phyloP scores from a whole-genome alignment of 1,140 invertebrate species.

The Atta cephalotes region DNA sequence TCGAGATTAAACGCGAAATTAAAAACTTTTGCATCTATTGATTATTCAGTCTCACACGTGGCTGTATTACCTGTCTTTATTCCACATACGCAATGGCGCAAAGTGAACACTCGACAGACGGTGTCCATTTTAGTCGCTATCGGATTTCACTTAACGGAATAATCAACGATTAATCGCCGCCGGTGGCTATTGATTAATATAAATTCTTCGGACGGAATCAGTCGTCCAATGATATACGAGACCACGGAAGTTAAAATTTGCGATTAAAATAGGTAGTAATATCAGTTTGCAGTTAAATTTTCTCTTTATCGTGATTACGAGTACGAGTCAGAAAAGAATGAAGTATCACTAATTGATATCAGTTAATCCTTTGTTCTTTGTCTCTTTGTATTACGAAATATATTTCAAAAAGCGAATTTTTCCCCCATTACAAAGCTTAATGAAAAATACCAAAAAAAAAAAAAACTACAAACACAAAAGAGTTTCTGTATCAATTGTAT shows the following conservation, averaged over 20 bases:
- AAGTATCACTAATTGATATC: neutral
- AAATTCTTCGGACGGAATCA: constrained; percentile 40
- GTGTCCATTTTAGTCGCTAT: constrained; percentile 59
- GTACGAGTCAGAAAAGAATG: neutral
- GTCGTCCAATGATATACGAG: neutral
- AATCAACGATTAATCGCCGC: constrained; percentile 59
- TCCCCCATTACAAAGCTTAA: neutral
- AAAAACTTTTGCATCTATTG: constrained; percentile 44
- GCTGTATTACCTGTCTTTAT: constrained; percentile 46
- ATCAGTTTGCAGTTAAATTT: constrained; percentile 13
- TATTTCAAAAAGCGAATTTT: neutral
- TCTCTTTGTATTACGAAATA: neutral
- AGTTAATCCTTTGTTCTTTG: neutral
- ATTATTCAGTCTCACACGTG: constrained; percentile 36
- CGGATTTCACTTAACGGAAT: constrained; percentile 63
- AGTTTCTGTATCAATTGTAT: neutral
- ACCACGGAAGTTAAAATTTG: constrained; percentile 28
- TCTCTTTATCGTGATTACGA: neutral
- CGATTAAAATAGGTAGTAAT: constrained; percentile 38
- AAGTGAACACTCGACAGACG: constrained; percentile 37
- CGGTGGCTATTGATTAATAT: constrained; percentile 58
- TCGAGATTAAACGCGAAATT: constrained; percentile 2
- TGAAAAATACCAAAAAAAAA: neutral
- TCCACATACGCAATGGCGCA: constrained; percentile 13
- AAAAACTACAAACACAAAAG: neutral